These are phyloP conservation scores for Timandra comae DNA, from an alignment of 2,888 invertebrate species.

Conservation along the genomic window DNA sequence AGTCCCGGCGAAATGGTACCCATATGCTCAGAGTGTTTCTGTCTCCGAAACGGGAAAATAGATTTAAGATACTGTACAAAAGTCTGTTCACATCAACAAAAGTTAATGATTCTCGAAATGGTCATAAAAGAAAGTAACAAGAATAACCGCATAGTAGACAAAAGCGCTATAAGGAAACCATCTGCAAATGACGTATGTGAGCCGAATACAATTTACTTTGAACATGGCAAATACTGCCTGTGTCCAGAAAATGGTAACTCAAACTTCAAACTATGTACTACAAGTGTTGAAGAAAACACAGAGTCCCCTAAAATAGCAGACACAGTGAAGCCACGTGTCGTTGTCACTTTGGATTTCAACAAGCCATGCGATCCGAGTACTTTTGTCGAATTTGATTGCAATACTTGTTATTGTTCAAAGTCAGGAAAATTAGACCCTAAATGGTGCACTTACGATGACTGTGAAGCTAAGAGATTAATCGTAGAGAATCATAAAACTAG, in stretches of 20 bases:
- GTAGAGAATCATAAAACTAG: conserved; percentile 31
- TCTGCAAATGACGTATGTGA: conserved; percentile 31
- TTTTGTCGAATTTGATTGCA: conserved; percentile 59
- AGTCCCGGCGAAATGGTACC: conserved; percentile 51
- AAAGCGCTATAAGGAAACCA: conserved; percentile 27
- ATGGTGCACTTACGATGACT: conserved; percentile 66
- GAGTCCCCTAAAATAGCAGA: too few species aligned
- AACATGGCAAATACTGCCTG: conserved; percentile 46
- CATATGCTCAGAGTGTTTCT: conserved; percentile 56
- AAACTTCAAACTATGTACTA: conserved; percentile 43
- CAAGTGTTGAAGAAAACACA: too few species aligned
- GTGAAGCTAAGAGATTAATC: conserved; percentile 42
- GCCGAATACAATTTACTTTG: conserved; percentile 43
- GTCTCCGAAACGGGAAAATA: conserved; percentile 37
- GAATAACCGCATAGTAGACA: conserved; percentile 32
- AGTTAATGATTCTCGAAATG: conserved; percentile 44
- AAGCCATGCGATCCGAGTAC: conserved; percentile 51
- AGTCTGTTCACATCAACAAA: conserved; percentile 44
- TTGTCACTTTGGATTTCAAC: conserved; percentile 37
- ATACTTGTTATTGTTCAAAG: conserved; percentile 60
- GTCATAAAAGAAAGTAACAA: conserved; percentile 33
- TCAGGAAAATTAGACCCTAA: conserved; percentile 54
- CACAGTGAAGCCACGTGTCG: too few species aligned
- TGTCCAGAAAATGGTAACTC: conserved; percentile 46
- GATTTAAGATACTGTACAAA: conserved; percentile 45